Conservation (phyloP, 2,888 invertebrate genomes). For the Aromia moschata region DNA sequence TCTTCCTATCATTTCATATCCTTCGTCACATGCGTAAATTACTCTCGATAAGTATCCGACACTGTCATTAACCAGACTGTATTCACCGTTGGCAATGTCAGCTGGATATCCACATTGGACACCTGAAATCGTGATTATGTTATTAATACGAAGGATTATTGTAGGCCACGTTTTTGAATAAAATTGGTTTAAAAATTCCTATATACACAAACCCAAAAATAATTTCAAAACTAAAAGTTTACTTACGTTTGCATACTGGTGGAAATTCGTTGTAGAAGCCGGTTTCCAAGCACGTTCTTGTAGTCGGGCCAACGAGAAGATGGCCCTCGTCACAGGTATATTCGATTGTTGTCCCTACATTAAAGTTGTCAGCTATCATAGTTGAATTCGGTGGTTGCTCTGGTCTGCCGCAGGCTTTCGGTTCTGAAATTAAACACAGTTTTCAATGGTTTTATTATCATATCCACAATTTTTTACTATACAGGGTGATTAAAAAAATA, state of each 20-base stretch:
- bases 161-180: too few relatives aligned
- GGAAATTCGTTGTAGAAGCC: constrained; percentile 95
- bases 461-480: too few relatives aligned
- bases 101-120: constrained; percentile 92
- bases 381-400: constrained; percentile 95
- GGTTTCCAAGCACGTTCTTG: constrained; percentile 85
- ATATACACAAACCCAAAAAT: too few relatives aligned
- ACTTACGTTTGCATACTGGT: constrained; percentile 90
- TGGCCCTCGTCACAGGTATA: constrained; percentile 89
- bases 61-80: constrained; percentile 83
- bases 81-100: constrained; percentile 83
- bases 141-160: too few relatives aligned
- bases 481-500: too few relatives aligned
- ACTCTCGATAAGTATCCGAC: constrained; percentile 89
- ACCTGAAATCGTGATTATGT: constrained; percentile 65
- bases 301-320: constrained; percentile 84
- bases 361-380: constrained; percentile 78
- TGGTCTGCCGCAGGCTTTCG: constrained; percentile 89
- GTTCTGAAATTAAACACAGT: constrained; percentile 76
- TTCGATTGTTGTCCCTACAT: constrained; percentile 84
- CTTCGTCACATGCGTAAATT: constrained; percentile 82
- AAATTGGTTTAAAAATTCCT: too few relatives aligned
- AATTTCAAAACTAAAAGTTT: too few relatives aligned
- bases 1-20: constrained; percentile 86
- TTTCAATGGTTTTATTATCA: too few relatives aligned